phyloP scores from a whole-genome alignment of 2,113 vertebrate genomes.

The Pterocles burchelli region DNA sequence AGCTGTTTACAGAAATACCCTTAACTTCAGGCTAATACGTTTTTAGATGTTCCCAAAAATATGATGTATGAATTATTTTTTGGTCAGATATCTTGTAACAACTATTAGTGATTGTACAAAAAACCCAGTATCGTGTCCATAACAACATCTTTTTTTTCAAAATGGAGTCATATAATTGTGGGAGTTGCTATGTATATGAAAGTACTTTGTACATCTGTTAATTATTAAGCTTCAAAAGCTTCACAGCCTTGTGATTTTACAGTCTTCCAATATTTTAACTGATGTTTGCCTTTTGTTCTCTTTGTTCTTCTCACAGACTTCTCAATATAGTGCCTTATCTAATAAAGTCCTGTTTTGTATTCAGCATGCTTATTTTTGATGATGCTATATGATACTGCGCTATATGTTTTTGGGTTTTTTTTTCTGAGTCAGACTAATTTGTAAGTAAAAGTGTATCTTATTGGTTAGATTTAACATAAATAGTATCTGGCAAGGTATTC shows the following conservation, averaged over 20 bases:
- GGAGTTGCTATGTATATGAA: background rate
- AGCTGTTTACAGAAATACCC: background rate
- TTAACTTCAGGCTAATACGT: background rate
- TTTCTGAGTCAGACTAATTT: background rate
- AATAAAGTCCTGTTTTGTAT: background rate
- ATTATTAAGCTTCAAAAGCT: background rate
- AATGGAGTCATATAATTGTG: background rate
- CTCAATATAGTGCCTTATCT: background rate
- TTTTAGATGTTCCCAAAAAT: background rate
- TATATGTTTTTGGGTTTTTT: background rate
- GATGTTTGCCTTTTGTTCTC: background rate
- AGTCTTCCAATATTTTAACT: background rate
- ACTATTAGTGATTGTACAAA: background rate
- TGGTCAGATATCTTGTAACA: background rate
- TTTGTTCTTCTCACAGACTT: background rate
- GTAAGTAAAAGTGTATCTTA: background rate
- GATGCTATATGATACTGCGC: background rate
- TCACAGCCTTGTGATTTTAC: background rate
- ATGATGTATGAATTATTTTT: background rate
- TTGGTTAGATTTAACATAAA: background rate
- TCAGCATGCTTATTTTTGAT: background rate
- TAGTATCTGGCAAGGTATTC: background rate
- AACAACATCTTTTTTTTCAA: background rate
- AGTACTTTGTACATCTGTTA: background rate
- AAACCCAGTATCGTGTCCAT: background rate